Evolutionary conservation across 1,140 invertebrate genomes (phyloP).

Genomic region (Drosophila burlai): DNA sequence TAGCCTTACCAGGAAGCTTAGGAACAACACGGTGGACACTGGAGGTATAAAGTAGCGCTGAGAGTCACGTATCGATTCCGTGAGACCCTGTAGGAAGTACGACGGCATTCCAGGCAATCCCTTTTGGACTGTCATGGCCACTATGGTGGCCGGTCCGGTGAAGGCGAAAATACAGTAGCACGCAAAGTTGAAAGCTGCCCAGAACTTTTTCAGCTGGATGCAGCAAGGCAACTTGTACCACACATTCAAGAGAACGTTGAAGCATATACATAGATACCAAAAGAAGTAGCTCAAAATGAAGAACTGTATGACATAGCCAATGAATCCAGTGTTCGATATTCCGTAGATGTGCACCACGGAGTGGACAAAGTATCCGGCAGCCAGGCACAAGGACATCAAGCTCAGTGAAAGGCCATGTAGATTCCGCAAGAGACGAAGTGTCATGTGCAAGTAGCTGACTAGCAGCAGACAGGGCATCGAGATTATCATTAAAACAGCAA

Average conservation of each 20-base stretch:
- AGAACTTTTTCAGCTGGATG: conserved; percentile 56
- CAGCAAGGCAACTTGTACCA: conserved; percentile 73
- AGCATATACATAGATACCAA: conserved; percentile 80
- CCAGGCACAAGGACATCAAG: conserved; percentile 75
- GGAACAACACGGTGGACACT: conserved; percentile 69
- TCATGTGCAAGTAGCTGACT: conserved; percentile 74
- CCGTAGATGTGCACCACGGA: conserved; percentile 77
- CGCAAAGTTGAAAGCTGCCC: conserved; percentile 55
- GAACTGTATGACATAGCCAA: conserved; percentile 79
- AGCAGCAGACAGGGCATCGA: conserved; percentile 78
- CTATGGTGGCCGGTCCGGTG: conserved; percentile 60
- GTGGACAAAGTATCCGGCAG: conserved; percentile 78
- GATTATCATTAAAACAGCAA: conserved; percentile 76
- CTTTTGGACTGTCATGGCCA: conserved; percentile 71
- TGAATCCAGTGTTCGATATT: conserved; percentile 57
- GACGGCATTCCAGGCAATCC: conserved; percentile 81
- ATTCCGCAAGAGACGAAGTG: conserved; percentile 59
- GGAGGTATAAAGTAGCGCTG: conserved; percentile 83
- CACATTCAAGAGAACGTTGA: conserved; percentile 76
- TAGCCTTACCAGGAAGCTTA: conserved; percentile 65
- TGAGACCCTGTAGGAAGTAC: conserved; percentile 80
- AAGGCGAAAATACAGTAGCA: conserved; percentile 59
- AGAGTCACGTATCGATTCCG: conserved; percentile 79
- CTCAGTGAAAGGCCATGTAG: conserved; percentile 76
- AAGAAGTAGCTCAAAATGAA: conserved; percentile 80